Evolutionary conservation across 2,113 vertebrate species (phyloP).

Genomic region (Trachemys scripta): DNA sequence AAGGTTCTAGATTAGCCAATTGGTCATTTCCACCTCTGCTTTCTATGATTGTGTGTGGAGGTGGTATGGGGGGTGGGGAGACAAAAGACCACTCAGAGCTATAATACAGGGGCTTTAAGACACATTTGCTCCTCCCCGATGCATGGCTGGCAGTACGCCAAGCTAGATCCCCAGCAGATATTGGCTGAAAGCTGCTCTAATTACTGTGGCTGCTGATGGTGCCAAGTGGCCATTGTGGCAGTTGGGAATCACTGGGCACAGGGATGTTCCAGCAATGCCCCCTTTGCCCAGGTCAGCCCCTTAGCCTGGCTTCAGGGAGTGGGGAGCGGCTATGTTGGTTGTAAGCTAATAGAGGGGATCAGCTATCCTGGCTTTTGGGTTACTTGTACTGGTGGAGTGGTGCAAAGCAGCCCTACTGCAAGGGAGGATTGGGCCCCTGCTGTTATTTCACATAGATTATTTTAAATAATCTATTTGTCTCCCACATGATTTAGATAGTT

Average conservation of each 20-base stretch:
- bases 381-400: conserved; percentile 56
- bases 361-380: conserved; percentile 33
- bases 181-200: not conserved
- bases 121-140: not conserved
- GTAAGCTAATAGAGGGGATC: conserved; percentile 51
- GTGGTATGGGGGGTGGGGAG: not conserved
- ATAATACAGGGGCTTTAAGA: rapidly evolving
- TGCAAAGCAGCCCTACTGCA: conserved; percentile 62
- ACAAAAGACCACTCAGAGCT: not conserved
- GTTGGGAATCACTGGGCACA: not conserved
- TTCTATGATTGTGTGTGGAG: not conserved
- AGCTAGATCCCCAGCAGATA: not conserved
- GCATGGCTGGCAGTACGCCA: not conserved
- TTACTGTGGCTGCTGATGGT: not conserved
- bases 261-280: not conserved
- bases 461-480: conserved; percentile 76
- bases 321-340: conserved; percentile 24
- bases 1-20: not conserved
- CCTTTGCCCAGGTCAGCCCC: not conserved
- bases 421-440: conserved; percentile 35
- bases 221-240: rapidly evolving
- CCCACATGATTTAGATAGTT: conserved; percentile 66
- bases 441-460: conserved; percentile 66
- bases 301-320: conserved; percentile 9
- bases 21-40: not conserved